Evolutionary conservation across 2,888 invertebrate species (phyloP).

Genomic region (Listrodromus nycthemerus): DNA sequence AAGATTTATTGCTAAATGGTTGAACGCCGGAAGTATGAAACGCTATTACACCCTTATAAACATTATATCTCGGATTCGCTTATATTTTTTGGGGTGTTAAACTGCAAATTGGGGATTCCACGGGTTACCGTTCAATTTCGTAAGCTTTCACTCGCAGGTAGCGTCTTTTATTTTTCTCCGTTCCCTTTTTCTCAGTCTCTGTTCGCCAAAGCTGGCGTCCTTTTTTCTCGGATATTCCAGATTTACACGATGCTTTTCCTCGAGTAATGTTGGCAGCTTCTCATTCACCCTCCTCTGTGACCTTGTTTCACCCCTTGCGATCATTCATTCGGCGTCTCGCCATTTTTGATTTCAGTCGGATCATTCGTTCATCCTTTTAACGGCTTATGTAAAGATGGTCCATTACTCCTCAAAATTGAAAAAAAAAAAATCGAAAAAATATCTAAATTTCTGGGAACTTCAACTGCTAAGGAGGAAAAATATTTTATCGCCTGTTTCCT

Average conservation of each 20-base stretch:
- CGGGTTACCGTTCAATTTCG: conserved; percentile 61
- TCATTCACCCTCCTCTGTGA: conserved; percentile 1
- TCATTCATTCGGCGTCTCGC: conserved; percentile 23
- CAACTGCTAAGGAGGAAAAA: background rate
- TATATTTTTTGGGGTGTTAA: conserved; percentile 59
- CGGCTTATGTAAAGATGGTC: background rate
- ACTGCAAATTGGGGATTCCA: conserved; percentile 70
- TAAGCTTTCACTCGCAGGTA: conserved; percentile 7
- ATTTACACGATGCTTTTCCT: background rate
- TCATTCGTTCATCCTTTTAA: conserved; percentile 8
- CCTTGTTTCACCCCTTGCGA: conserved; percentile 17
- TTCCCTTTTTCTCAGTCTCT: conserved; percentile 1
- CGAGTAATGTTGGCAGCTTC: background rate
- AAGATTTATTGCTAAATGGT: background rate
- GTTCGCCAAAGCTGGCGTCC: background rate
- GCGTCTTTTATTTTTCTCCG: conserved; percentile 8
- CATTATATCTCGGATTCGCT: conserved; percentile 13
- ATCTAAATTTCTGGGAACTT: background rate
- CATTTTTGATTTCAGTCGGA: conserved; percentile 6
- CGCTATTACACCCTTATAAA: background rate
- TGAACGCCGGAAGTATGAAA: background rate
- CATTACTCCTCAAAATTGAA: background rate
- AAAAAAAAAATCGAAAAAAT: background rate
- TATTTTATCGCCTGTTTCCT: background rate
- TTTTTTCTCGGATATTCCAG: conserved; percentile 2